These are phyloP conservation scores for Epinotia brunnichana DNA, from an alignment of 2,888 invertebrate species.

Conservation along the genomic window DNA sequence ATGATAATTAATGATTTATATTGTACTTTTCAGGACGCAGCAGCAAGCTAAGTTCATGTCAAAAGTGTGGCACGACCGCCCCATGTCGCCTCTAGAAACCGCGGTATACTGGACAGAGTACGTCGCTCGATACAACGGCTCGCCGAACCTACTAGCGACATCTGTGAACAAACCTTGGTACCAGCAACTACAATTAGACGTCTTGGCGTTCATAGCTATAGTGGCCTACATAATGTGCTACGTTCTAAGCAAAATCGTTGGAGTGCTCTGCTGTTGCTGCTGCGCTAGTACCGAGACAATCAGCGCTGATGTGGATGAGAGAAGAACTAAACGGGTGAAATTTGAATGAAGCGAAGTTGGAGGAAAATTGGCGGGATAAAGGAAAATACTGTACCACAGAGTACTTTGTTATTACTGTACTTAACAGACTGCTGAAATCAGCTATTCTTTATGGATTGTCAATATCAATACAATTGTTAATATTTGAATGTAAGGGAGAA, in stretches of 20 bases:
- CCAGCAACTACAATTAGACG: conserved; percentile 74
- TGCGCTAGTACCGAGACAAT: conserved; percentile 55
- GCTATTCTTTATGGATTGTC: neutral
- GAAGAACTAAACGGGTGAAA: conserved; percentile 71
- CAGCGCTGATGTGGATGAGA: conserved; percentile 57
- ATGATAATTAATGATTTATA: neutral
- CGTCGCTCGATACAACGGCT: conserved; percentile 76
- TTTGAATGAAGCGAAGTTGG: conserved; percentile 63
- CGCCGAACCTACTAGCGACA: conserved; percentile 69
- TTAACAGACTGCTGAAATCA: neutral
- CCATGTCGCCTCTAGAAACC: conserved; percentile 78
- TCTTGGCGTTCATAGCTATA: conserved; percentile 69
- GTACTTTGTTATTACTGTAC: neutral
- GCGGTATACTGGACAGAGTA: conserved; percentile 85
- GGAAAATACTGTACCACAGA: neutral
- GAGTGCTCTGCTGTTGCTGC: conserved; percentile 69
- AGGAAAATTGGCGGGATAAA: neutral
- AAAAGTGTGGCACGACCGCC: conserved; percentile 80
- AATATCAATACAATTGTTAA: neutral
- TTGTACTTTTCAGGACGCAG: conserved; percentile 64
- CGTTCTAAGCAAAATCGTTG: conserved; percentile 67
- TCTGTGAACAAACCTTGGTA: conserved; percentile 69
- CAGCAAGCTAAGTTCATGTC: conserved; percentile 75
- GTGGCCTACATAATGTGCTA: conserved; percentile 66
- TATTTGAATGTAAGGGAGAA: neutral